phyloP scores from a whole-genome alignment of 2,888 invertebrate genomes.

The Lottia scabra region DNA sequence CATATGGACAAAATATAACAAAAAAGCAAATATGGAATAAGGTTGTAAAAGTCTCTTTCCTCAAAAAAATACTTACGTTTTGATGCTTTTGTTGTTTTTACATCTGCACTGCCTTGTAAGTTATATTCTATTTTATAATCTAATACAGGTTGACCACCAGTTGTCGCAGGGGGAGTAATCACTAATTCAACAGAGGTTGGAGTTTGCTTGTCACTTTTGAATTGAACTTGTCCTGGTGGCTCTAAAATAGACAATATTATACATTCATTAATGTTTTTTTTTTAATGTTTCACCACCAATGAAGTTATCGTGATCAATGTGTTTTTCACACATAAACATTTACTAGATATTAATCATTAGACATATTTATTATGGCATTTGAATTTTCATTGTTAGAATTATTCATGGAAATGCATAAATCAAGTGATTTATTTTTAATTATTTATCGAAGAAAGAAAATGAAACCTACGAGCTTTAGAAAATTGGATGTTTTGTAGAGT shows the following conservation, averaged over 20 bases:
- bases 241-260: conserved; percentile 7
- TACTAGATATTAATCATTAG: too few species aligned
- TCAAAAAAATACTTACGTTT: conserved; percentile 6
- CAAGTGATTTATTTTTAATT: not conserved
- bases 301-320: too few species aligned
- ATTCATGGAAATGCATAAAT: too few species aligned
- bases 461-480: conserved; percentile 20
- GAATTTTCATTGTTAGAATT: too few species aligned
- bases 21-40: too few species aligned
- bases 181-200: conserved; percentile 19
- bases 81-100: not conserved
- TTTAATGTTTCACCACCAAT: too few species aligned
- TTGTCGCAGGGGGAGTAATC: conserved; percentile 53
- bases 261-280: too few species aligned
- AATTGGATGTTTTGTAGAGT: conserved; percentile 7
- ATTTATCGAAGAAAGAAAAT: not conserved
- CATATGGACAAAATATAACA: too few species aligned
- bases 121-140: conserved; percentile 44
- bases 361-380: too few species aligned
- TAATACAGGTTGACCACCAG: conserved; percentile 56
- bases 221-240: not conserved
- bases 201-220: not conserved
- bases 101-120: conserved; percentile 54
- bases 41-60: too few species aligned
- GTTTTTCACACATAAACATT: too few species aligned